Conservation (phyloP, 2,888 invertebrate genomes). For the Neocrepidodera transversa region DNA sequence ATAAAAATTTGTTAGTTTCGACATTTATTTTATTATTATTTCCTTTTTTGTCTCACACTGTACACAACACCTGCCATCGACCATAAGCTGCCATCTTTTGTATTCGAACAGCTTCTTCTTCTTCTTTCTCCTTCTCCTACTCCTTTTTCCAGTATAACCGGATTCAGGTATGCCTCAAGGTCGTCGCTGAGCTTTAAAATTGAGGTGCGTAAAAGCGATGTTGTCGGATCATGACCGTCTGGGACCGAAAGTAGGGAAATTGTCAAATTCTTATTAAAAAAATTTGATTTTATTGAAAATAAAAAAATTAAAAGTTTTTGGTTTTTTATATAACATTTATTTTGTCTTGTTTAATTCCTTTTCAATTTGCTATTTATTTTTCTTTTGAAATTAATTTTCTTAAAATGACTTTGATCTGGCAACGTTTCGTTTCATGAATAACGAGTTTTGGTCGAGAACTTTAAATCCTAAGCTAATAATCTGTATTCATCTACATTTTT, state of each 20-base stretch:
- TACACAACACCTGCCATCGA: conserved; percentile 30
- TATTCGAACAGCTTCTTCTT: conserved; percentile 45
- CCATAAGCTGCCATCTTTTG: conserved; percentile 36
- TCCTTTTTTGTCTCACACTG: conserved; percentile 6
- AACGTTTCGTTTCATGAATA: conserved; percentile 9
- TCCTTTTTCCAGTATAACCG: conserved; percentile 56
- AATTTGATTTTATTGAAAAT: too few relatives aligned
- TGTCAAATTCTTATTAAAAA: background rate
- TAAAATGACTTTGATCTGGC: conserved; percentile 8
- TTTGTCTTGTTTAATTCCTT: too few relatives aligned
- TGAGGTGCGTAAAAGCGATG: conserved; percentile 48
- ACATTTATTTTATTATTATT: too few relatives aligned
- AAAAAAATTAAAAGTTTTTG: too few relatives aligned
- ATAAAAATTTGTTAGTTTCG: too few relatives aligned
- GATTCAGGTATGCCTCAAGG: conserved; percentile 58
- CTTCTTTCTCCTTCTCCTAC: conserved; percentile 36
- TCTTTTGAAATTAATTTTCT: too few relatives aligned
- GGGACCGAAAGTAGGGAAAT: background rate
- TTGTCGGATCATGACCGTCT: conserved; percentile 22
- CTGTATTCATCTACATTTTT: conserved; percentile 25
- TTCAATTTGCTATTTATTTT: too few relatives aligned
- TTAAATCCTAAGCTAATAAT: conserved; percentile 22
- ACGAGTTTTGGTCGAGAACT: conserved; percentile 20
- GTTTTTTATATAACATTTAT: too few relatives aligned
- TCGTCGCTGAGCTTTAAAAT: conserved; percentile 49